Base-by-base conservation (phyloP, 1,140 invertebrate species). In the Neodiprion pinetum region DNA sequence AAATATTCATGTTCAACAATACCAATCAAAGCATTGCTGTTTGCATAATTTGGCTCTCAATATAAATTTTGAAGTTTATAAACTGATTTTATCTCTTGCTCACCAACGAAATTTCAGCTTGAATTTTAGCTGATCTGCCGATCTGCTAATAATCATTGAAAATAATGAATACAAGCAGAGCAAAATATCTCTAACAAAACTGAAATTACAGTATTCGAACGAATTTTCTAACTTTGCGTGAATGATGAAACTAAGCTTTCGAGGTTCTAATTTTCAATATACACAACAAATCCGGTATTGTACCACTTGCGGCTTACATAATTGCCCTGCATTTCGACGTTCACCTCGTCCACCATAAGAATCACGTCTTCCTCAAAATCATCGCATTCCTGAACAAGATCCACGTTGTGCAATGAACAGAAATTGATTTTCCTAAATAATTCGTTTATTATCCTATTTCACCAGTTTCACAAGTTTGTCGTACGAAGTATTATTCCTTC, bases 341-440 rank as follows among this genome's bases (percentile, higher is more conserved):
- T 80, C 81, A 88, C 83, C 80, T 88, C 83, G 80, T 88, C 82
- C 85, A 86, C 78, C 80, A 82, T 80, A 73, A 88, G 83, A 83
- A 85, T 80, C 74, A 81, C 81, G 73, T 87, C 84, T 74, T 89
- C 87, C 80, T 88, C 85, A 79, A 82, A 83, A 83, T 88, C 85
- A 84, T 87, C 84, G 79, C 78, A 80, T 79, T 87, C 87, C 84
- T 87, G 83, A 73, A 78, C 74, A 79, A 78, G 80, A 77, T 75
- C 78, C 80, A 53, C 76, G 80, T 78, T 77, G 75, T 79, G 77
- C 77, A 80, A 72, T 79, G 77, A 76, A 81, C 76, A 80, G 73
- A 79, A 81, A 77, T 75, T 78, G 76, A 77, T 69, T 78, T 79
- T 72, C 47, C 71, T 67, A 61, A 12, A 61, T 61, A 61, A 17